Conservation (phyloP, 2,797 vertebrate genomes). For the Coregonus ussuriensis region DNA sequence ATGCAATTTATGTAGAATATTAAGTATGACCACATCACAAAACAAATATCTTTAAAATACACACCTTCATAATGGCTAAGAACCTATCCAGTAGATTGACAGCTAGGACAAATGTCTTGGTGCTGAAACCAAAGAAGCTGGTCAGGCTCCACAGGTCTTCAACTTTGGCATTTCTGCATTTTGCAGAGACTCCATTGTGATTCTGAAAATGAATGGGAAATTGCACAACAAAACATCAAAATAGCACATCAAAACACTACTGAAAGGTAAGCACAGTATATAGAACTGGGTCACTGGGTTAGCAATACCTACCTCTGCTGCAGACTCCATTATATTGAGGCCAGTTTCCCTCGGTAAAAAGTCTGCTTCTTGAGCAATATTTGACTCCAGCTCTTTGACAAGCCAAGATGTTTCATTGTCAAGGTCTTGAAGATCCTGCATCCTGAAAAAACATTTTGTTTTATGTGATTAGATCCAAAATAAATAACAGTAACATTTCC, state of each 20-base stretch:
- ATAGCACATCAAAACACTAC: neutral
- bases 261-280: too few species aligned
- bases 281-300: constrained; percentile 41
- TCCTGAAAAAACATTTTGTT: constrained; percentile 53
- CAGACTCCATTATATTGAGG: constrained; percentile 85
- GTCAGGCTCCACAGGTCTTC: constrained; percentile 94
- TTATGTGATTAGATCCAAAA: constrained; percentile 2
- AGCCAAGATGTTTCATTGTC: constrained; percentile 64
- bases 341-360: constrained; percentile 90
- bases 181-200: constrained; percentile 84
- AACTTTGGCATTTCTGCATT: constrained; percentile 88
- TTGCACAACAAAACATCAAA: neutral
- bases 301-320: constrained; percentile 77
- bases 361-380: constrained; percentile 83
- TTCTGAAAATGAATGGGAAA: constrained; percentile 67
- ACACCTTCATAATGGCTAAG: constrained; percentile 94
- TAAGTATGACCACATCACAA: neutral
- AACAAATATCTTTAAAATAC: neutral
- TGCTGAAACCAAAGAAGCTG: constrained; percentile 94
- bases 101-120: constrained; percentile 93
- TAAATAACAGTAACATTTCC: neutral
- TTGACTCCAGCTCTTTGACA: constrained; percentile 86
- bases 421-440: constrained; percentile 61
- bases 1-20: too few species aligned
- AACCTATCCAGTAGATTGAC: constrained; percentile 96